These are phyloP conservation scores for Sebastes paucispinis DNA, from an alignment of 2,797 vertebrate species.

Conservation along the genomic window DNA sequence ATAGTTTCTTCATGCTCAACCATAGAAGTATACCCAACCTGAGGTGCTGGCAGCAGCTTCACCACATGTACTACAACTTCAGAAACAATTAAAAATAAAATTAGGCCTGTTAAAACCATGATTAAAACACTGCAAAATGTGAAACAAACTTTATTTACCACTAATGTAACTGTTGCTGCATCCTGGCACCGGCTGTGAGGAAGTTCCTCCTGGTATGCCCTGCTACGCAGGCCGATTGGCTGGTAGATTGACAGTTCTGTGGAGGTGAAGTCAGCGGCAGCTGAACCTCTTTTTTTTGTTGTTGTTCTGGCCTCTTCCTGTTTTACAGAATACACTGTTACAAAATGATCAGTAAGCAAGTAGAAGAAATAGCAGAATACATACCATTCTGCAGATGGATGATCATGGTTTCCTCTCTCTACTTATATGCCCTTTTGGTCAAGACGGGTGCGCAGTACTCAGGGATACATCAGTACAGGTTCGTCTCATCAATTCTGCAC, in stretches of 20 bases:
- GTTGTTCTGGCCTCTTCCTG: neutral
- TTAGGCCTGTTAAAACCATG: neutral
- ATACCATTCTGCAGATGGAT: neutral
- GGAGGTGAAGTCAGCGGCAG: neutral
- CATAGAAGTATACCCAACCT: neutral
- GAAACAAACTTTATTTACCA: neutral
- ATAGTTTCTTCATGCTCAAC: too few relatives aligned
- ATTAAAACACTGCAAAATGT: neutral
- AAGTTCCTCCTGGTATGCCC: too few relatives aligned
- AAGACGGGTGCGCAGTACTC: too few relatives aligned
- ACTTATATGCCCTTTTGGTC: too few relatives aligned
- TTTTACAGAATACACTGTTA: neutral
- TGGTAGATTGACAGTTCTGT: too few relatives aligned
- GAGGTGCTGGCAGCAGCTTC: neutral
- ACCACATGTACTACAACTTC: neutral
- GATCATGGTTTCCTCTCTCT: too few relatives aligned
- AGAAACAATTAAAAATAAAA: neutral
- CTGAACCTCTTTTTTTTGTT: neutral
- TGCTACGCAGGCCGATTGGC: too few relatives aligned
- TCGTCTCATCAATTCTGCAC: too few relatives aligned
- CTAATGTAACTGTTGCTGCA: neutral
- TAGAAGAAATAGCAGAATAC: neutral
- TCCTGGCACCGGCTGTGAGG: too few relatives aligned
- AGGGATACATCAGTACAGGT: too few relatives aligned
- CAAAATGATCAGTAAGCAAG: neutral